These are phyloP conservation scores for Parauchenoglanis ngamensis DNA, from an alignment of 2,797 vertebrate species.

Conservation along the genomic window DNA sequence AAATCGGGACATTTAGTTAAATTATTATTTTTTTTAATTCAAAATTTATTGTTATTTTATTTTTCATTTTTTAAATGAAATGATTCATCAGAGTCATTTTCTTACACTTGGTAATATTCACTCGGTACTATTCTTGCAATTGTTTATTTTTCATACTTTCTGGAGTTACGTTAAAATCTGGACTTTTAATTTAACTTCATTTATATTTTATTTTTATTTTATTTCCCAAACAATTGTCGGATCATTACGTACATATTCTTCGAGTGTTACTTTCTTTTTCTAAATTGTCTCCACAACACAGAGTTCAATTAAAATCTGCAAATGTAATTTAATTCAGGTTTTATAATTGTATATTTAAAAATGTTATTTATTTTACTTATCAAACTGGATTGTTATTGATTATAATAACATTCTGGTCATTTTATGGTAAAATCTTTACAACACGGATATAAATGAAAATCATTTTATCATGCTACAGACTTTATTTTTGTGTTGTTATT, in stretches of 20 bases:
- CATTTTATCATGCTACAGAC: background rate
- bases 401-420: background rate
- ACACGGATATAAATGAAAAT: background rate
- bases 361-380: background rate
- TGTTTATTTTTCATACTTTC: no score
- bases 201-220: background rate
- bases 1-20: background rate
- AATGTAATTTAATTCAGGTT: background rate
- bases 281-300: background rate
- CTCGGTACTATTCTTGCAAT: no score
- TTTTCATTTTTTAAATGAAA: background rate
- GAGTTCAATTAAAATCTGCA: background rate
- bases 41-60: no score
- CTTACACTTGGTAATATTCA: no score
- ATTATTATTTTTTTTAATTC: no score
- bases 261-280: background rate
- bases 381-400: background rate
- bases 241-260: no score
- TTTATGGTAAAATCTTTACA: background rate
- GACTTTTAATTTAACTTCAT: no score
- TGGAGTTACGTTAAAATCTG: no score
- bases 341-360: background rate
- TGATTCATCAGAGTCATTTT: no score
- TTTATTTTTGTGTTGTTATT: background rate
- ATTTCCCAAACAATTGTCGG: no score